Evolutionary conservation across 1,140 invertebrate genomes (phyloP), one percentile per base, ranked within the genome.

Genomic region (Conopomorpha cramerella): DNA sequence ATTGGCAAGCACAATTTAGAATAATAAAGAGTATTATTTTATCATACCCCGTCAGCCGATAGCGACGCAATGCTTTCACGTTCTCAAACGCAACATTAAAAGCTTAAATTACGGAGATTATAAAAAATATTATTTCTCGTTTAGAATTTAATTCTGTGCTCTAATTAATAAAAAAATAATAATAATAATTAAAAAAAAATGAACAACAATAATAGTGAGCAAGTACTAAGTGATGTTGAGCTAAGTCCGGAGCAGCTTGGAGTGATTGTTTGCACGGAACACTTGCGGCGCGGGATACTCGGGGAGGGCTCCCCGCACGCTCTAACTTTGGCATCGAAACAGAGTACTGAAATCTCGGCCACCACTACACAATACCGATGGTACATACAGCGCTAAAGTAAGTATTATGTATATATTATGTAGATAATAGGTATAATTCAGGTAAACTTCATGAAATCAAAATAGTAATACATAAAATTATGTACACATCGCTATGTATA

Each of bases 181-280:
- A 51, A 61, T 60, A 53, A 63, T 55, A 55, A 61, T n/a, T n/a
- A n/a, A n/a, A n/a, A n/a, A n/a, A 30, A 55, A 56, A 68, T 59
- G 51, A 70, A 71, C 51, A 71, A 71, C 66, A 70, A 70, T 50
- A n/a, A 64, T 57, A 62, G 66, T 71, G 66, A 71, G 66, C 66
- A 71, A 68, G 68, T 63, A 61, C 67, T 42, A 55, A 62, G 49
- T 58, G 55, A 71, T 60, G 60, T 71, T 66, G 66, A 74, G 66
- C 66, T 70, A 66, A 58, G 52, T 66, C 66, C 65, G 49, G 70
- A 71, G 70, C 70, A 74, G 70, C 70, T 74, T 74, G 70, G 70
- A 67, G 34, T n/a, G n/a, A n/a, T n/a, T n/a, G n/a, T n/a, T n/a
- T n/a, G n/a, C n/a, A n/a, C n/a, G n/a, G n/a, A n/a, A n/a, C n/a